A percentile compares a stretch with the other conserved stretches of the same genome.
Conservation (phyloP, 2,797 vertebrate species). For the Pitangus sulphuratus region DNA sequence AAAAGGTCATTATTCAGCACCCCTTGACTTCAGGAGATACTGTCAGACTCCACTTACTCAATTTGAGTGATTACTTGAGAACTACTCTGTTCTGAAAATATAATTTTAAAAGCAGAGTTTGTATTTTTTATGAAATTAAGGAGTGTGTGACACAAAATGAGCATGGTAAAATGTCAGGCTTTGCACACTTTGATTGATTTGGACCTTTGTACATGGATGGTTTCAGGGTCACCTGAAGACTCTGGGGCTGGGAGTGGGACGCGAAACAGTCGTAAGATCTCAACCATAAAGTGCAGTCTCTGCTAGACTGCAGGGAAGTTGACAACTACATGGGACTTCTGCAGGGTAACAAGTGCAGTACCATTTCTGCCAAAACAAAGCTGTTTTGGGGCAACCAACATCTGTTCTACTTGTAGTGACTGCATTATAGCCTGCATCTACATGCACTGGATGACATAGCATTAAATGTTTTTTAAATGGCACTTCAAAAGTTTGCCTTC, state of each 20-base stretch:
- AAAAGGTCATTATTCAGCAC: background rate
- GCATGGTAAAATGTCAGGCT: background rate
- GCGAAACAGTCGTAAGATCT: background rate
- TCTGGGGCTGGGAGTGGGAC: background rate
- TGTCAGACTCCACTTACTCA: background rate
- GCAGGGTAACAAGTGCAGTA: background rate
- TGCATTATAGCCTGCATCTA: background rate
- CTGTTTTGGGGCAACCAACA: background rate
- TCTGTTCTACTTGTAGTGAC: background rate
- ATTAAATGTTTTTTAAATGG: background rate
- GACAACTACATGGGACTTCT: background rate
- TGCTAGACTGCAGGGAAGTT: background rate
- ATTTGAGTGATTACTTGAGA: background rate
- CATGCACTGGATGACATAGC: fast-evolving
- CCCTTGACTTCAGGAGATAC: background rate
- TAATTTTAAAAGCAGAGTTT: background rate
- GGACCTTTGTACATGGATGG: background rate
- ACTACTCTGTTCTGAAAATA: background rate
- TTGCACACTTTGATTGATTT: background rate
- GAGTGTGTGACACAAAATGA: background rate
- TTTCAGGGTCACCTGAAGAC: background rate
- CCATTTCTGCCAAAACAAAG: background rate
- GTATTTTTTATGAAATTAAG: background rate
- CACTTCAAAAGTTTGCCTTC: background rate
- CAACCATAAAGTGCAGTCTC: background rate